These are phyloP conservation scores for Girardia tigrina DNA, from an alignment of 2,888 invertebrate species.

Conservation along the genomic window DNA sequence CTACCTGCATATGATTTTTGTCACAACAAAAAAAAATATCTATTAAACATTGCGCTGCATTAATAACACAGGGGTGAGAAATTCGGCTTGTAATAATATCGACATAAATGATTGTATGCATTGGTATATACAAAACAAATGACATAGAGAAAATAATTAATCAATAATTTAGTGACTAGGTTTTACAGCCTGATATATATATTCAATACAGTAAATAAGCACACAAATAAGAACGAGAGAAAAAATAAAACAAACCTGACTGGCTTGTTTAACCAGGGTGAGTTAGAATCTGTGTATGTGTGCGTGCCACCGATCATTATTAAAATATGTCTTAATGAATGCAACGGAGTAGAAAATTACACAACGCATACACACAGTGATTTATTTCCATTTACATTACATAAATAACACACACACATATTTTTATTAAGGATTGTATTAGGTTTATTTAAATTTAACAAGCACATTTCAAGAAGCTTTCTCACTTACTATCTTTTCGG, in stretches of 20 bases:
- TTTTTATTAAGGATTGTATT: slow-evolving; percentile 15
- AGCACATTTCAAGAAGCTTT: slow-evolving; percentile 23
- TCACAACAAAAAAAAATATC: slow-evolving; percentile 12
- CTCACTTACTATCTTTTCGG: slow-evolving; percentile 18
- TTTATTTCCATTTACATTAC: slow-evolving; percentile 8
- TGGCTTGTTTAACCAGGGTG: not conserved
- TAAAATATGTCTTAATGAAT: not conserved
- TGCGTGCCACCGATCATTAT: slow-evolving; percentile 3
- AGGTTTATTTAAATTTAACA: not conserved
- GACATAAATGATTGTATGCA: slow-evolving; percentile 13
- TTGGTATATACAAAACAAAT: slow-evolving; percentile 15
- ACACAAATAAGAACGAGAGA: not conserved
- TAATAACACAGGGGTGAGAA: slow-evolving; percentile 5
- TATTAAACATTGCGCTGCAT: slow-evolving; percentile 17
- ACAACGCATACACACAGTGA: not conserved
- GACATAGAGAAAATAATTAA: slow-evolving; percentile 23
- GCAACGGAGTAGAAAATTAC: slow-evolving; percentile 15
- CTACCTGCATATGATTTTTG: slow-evolving; percentile 21
- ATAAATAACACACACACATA: slow-evolving; percentile 1
- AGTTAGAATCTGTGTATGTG: slow-evolving; percentile 5
- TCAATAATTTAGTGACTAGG: slow-evolving; percentile 23
- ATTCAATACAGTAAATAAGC: not conserved
- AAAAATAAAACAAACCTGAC: too few relatives aligned
- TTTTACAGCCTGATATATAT: slow-evolving; percentile 8
- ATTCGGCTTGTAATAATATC: slow-evolving; percentile 18